These are phyloP conservation scores for Colostygia pectinataria DNA, from an alignment of 2,888 invertebrate genomes.

Conservation along the genomic window DNA sequence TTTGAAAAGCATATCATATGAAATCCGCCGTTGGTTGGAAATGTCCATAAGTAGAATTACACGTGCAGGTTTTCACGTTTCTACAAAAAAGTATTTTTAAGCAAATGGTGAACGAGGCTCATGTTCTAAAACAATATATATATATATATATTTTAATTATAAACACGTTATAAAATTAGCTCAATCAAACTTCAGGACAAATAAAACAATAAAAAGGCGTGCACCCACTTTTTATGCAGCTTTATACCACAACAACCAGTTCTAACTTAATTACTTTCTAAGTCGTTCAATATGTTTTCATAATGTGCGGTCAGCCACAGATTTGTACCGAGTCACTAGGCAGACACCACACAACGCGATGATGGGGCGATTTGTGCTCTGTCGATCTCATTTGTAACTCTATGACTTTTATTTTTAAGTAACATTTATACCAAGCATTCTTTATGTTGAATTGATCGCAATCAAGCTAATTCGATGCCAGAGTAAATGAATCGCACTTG, in stretches of 20 bases:
- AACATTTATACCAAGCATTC: constrained; percentile 65
- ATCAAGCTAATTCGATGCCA: constrained; percentile 51
- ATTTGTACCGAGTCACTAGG: constrained; percentile 31
- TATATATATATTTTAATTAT: too few relatives aligned
- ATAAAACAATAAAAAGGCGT: constrained; percentile 9
- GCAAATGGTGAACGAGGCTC: too few relatives aligned
- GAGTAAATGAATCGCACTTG: background rate
- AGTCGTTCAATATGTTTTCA: constrained; percentile 61
- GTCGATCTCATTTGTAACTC: constrained; percentile 58
- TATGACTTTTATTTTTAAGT: constrained; percentile 53
- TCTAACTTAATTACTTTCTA: constrained; percentile 39
- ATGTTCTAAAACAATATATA: too few relatives aligned
- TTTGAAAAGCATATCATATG: too few relatives aligned
- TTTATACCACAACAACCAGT: constrained; percentile 20
- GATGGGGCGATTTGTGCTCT: constrained; percentile 60
- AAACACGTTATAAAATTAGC: too few relatives aligned
- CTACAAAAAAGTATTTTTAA: too few relatives aligned
- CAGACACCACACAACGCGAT: constrained; percentile 59
- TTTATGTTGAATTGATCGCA: constrained; percentile 53
- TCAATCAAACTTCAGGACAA: background rate
- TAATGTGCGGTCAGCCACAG: constrained; percentile 56
- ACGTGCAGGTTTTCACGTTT: too few relatives aligned
- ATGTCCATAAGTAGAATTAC: too few relatives aligned
- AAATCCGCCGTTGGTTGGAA: too few relatives aligned
- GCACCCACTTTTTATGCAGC: constrained; percentile 25